phyloP scores from a whole-genome alignment of 1,140 invertebrate species.

The Telenomus remus region DNA sequence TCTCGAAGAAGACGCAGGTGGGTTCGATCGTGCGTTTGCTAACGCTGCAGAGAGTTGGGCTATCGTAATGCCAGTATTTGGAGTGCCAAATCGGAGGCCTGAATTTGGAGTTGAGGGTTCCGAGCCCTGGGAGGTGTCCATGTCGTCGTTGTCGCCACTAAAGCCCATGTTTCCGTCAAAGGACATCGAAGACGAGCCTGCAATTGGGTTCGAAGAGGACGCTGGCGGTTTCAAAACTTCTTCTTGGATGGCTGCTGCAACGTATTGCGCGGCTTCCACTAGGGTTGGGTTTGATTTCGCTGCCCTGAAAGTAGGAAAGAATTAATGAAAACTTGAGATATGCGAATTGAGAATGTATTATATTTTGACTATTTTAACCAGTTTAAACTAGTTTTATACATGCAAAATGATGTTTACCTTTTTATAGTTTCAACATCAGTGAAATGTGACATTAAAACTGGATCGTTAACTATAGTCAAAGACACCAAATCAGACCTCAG shows the following conservation, averaged over 20 bases:
- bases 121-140: constrained; percentile 76
- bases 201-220: constrained; percentile 42
- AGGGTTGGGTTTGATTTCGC: constrained; percentile 75
- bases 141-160: constrained; percentile 77
- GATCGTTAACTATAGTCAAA: constrained; percentile 78
- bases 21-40: constrained; percentile 62
- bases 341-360: too few relatives aligned
- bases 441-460: constrained; percentile 77
- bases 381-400: too few relatives aligned
- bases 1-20: constrained; percentile 55
- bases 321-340: too few relatives aligned
- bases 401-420: constrained; percentile 63
- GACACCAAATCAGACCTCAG: constrained; percentile 76
- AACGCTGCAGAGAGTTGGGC: constrained; percentile 76
- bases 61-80: constrained; percentile 70
- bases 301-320: constrained; percentile 63
- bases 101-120: constrained; percentile 67
- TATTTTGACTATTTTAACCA: too few relatives aligned
- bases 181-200: constrained; percentile 62
- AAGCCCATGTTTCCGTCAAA: constrained; percentile 73
- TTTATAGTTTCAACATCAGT: constrained; percentile 74
- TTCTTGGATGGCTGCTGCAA: constrained; percentile 76
- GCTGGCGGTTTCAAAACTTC: constrained; percentile 65
- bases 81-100: constrained; percentile 17
- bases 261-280: constrained; percentile 74